Base-by-base conservation (phyloP, 37 sponge, comb jelly and placozoan genomes). In the Dysidea cf. avara region DNA sequence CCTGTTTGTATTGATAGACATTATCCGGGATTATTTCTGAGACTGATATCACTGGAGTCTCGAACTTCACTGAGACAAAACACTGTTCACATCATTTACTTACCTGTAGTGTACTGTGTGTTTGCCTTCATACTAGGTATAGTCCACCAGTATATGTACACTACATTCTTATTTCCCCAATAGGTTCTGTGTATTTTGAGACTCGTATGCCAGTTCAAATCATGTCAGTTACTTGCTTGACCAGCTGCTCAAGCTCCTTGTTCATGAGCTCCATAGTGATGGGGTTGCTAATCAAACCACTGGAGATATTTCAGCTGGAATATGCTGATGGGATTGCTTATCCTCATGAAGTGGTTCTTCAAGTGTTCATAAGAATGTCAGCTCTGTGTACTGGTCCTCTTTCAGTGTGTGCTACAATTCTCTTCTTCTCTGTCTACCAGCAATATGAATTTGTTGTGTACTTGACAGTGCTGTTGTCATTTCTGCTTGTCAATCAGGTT, bases 201-300 rank as follows among this genome's bases (percentile, higher is more conserved):
- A 85, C 82, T 0, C 39, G 52, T 9, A 30, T 31, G n/a, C 54
- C 77, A 0, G 31, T 75, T 18, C 86, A 85, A 49, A 61, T 90
- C 21, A 64, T 85, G 71, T 85, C 91, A 3, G 82, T 85, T 18
- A 79, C 81, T 12, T 90, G 91, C 49, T 61, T 90, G 5, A 61
- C 80, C 47, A 85, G 82, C 36, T 90, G 91, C 55, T 85, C 81
- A 56, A 71, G 78, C 26, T 81, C 91, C 7, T 86, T 90, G 55
- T 84, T 90, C 74, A 84, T 90, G 86, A 90, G 86, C 32, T 85
- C 86, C 66, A 85, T 90, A 37, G 70, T 90, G 40, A 77, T 76
- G 70, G 69, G 75, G 37, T 78, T 90, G 24, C 77, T 90, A 6
- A 43, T 81, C n/a, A 76, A 90, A 48, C 82, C 91, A 22, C 75